Evolutionary conservation across 1,140 invertebrate genomes (phyloP).

Genomic region (Drosophila kurseongensis): DNA sequence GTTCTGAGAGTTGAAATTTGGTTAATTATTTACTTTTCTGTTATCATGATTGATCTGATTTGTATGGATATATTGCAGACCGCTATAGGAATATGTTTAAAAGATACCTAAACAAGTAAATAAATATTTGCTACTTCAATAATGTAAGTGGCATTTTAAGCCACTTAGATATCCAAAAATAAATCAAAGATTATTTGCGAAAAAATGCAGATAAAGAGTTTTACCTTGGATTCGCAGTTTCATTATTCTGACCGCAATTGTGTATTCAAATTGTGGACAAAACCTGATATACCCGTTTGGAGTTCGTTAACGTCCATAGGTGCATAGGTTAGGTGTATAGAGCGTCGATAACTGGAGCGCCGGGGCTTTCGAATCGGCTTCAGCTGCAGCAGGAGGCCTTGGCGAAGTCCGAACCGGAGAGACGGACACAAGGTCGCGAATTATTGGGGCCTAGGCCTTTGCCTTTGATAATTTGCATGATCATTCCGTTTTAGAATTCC

Average conservation of each 20-base stretch:
- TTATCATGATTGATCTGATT: no score
- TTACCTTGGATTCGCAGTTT: conserved; percentile 25
- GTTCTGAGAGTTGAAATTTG: no score
- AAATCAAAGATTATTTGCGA: conserved; percentile 2
- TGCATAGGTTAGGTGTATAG: conserved; percentile 60
- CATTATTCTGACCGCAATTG: conserved; percentile 28
- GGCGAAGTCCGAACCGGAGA: conserved; percentile 28
- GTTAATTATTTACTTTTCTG: no score
- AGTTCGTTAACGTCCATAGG: conserved; percentile 25
- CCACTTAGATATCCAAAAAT: not conserved
- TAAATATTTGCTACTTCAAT: no score
- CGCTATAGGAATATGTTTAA: no score
- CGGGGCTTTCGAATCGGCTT: conserved; percentile 42
- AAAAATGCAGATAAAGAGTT: conserved; percentile 13
- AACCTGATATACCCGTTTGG: conserved; percentile 47
- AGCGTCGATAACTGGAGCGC: conserved; percentile 67
- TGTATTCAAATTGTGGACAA: conserved; percentile 16
- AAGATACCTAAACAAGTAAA: no score
- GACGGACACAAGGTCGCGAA: conserved; percentile 22
- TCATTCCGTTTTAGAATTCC: conserved; percentile 23
- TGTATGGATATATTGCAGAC: no score
- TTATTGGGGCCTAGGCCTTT: conserved; percentile 44
- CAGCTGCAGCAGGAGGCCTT: conserved; percentile 56
- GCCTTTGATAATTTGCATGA: conserved; percentile 33
- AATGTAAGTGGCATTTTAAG: not conserved